Evolutionary conservation across 30 jellyfish, hydroid and myxozoan species (phyloP), one percentile per base, ranked within the genome.

Genomic region (Morbakka virulenta): DNA sequence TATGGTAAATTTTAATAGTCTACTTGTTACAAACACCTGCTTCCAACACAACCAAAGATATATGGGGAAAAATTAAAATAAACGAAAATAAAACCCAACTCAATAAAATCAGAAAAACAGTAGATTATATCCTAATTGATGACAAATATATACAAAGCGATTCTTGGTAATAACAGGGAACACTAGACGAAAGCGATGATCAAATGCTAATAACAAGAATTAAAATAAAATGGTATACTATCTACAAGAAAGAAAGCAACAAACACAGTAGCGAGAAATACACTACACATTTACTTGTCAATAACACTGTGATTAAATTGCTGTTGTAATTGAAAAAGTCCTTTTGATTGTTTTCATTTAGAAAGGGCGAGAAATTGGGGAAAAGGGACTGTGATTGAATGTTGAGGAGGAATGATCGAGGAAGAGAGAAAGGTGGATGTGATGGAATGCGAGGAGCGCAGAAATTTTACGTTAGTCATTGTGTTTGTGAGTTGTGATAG

Each of bases 151-250:
- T 31, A 69, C 81, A 32, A 6, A 6, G 74, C 32, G 24, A 69
- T 41, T 69, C 81, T 22, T 31, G 81, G 29, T 69, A 73, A 69
- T 69, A 69, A 22, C 77, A 69, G 74, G 81, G 81, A 69, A 35
- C 81, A 32, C 73, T 69, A 20, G 74, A 22, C 22, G 74, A 33
- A 32, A 69, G 81, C 74, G 81, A 69, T 41, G 75, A 29, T 64
- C 76, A 62, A 64, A 64, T 20, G 76, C 22, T 6, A 20, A 26
- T 64, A 64, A 64, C 76, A 64, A 64, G 76, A 64, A 64, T 64
- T 52, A 64, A 26, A 64, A 64, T 64, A 64, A 14, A 64, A 64
- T 64, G 76, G 76, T 64, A 64, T 64, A 64, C 31, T 64, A 62
- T 64, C 76, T 64, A 64, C 22, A 64, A 64, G 76, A 64, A 64